Base-by-base conservation (phyloP, 53 echinoderm and acorn worm species). In the Holothuria leucospilota region DNA sequence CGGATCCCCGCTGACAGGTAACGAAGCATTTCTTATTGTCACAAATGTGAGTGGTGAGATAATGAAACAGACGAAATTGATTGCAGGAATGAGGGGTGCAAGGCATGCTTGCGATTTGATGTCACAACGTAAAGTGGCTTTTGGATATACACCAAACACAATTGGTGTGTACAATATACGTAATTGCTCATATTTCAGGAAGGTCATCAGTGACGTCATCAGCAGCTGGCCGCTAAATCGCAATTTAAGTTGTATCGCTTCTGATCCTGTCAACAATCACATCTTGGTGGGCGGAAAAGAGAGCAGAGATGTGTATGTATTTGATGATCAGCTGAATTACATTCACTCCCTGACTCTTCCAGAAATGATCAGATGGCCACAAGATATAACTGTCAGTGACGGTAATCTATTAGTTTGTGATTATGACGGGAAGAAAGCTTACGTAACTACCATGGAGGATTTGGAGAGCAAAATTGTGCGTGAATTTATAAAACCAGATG, bases 201-300 rank as follows among this genome's bases (percentile, higher is more conserved):
- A 18, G 30, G 13, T 42, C 20, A 72, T 72, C 15, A 40, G 0
- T 42, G 39, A n/a, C 2, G 34, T 20, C 40, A 21, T 29, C 8
- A 13, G 23, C 16, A 70, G 21, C 27, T 72, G 72, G 72, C 41
- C 72, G 1, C 21, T 12, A 20, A 29, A 72, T 24, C 20, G 39
- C 5, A 21, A 20, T 72, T 3, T 72, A 49, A 20, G 20, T 9
- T 72, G 72, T 42, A 49, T 72, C 2, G 24, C 72, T 40, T 23
- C 72, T 72, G 46, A 72, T 72, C 72, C 72, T 40, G 40, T 72
- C 72, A 39, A 24, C 72, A 40, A 72, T 20, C 16, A 18, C 41
- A 40, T 72, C 16, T n/a, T 72, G 20, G 72, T 72, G 9, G 72
- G 72, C 29, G 49, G 41, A 10, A 9, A 46, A 8, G 29, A 39